Conservation (phyloP, 2,888 invertebrate genomes). For the Melieria picta region DNA sequence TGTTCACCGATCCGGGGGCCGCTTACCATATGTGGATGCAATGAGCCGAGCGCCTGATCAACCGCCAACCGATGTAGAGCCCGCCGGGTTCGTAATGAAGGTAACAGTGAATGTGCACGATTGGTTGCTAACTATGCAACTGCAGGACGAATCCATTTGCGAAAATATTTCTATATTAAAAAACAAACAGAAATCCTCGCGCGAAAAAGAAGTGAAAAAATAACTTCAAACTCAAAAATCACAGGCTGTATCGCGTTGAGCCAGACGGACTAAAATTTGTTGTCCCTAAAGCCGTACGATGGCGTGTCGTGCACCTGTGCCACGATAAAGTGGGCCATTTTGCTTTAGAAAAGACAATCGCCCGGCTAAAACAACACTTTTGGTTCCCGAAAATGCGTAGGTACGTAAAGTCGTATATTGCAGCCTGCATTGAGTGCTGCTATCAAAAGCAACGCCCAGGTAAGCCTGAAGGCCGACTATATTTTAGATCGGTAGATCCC, state of each 20-base stretch:
- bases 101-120: slow-evolving; percentile 18
- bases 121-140: slow-evolving; percentile 38
- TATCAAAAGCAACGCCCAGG: slow-evolving; percentile 52
- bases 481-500: neutral
- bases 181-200: neutral
- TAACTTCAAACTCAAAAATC: slow-evolving; percentile 27
- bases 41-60: neutral
- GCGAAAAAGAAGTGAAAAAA: slow-evolving; percentile 12
- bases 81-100: slow-evolving; percentile 13
- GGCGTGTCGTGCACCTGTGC: slow-evolving; percentile 26
- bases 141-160: slow-evolving; percentile 23
- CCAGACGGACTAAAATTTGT: slow-evolving; percentile 34
- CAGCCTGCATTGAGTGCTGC: slow-evolving; percentile 59
- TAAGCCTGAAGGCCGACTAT: slow-evolving; percentile 27
- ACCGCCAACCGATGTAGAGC: slow-evolving; percentile 13
- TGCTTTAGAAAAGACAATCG: slow-evolving; percentile 23
- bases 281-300: slow-evolving; percentile 28
- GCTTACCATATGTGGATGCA: neutral
- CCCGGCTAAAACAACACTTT: slow-evolving; percentile 46
- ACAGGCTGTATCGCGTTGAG: slow-evolving; percentile 22
- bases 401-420: slow-evolving; percentile 60
- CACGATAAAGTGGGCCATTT: slow-evolving; percentile 35
- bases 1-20: neutral
- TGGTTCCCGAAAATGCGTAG: slow-evolving; percentile 61
- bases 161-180: too few species aligned